Percentiles rank a stretch among this genome's conserved stretches.
phyloP scores from a whole-genome alignment of 2,113 vertebrate genomes.

The Triplophysa tibetana region DNA sequence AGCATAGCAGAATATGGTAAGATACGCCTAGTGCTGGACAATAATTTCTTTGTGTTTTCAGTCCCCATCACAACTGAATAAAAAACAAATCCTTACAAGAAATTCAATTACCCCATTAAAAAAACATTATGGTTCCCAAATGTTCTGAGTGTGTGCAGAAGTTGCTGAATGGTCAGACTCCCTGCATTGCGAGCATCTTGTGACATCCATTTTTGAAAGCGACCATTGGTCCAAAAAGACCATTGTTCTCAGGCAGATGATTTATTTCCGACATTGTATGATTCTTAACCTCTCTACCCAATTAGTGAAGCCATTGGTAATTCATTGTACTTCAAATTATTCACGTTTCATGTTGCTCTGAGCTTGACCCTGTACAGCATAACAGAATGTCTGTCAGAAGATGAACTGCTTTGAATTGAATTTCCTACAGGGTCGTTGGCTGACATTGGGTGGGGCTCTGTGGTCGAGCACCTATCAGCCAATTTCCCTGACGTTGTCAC shows the following conservation, averaged over 20 bases:
- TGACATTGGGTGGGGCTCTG: not conserved
- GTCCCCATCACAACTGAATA: slow-evolving; percentile 27
- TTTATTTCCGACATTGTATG: slow-evolving; percentile 4
- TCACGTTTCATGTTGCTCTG: not conserved
- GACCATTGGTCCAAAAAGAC: slow-evolving; percentile 58
- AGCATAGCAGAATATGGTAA: slow-evolving; percentile 42
- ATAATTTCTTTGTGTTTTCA: slow-evolving; percentile 64
- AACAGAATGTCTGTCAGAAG: not conserved
- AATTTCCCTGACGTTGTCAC: not conserved
- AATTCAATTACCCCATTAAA: slow-evolving; percentile 54
- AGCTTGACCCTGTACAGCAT: not conserved
- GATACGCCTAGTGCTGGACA: slow-evolving; percentile 44
- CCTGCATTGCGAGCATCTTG: slow-evolving; percentile 54
- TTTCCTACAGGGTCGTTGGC: slow-evolving; percentile 19
- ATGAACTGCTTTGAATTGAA: slow-evolving; percentile 15
- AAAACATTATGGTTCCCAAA: slow-evolving; percentile 37
- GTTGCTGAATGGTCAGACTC: slow-evolving; percentile 27
- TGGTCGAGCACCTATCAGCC: slow-evolving; percentile 10
- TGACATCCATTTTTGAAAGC: slow-evolving; percentile 36
- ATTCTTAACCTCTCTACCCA: not conserved
- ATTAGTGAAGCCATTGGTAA: not conserved
- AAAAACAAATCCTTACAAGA: slow-evolving; percentile 29
- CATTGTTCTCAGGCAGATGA: slow-evolving; percentile 60
- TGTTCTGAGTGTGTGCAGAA: slow-evolving; percentile 20
- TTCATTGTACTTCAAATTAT: slow-evolving; percentile 4